Percentiles rank a stretch among this genome's conserved stretches.
Conservation (phyloP, 1,140 invertebrate species). For the Proctacanthus coquilletti region DNA sequence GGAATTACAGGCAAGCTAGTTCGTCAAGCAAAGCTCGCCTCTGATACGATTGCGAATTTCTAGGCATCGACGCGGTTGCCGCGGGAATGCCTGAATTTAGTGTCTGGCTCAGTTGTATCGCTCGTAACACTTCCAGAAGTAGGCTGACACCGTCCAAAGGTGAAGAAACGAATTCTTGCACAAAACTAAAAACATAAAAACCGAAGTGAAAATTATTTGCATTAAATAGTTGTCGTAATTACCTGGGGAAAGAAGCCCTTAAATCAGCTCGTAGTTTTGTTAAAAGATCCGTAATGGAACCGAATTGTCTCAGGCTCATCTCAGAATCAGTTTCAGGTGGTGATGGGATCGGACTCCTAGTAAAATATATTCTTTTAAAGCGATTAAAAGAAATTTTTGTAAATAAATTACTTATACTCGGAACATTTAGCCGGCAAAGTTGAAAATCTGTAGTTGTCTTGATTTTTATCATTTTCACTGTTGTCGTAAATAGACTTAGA, state of each 20-base stretch:
- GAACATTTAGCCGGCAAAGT: constrained; percentile 25
- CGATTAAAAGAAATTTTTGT: background rate
- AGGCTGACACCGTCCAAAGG: constrained; percentile 68
- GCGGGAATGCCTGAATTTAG: constrained; percentile 16
- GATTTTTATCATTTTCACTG: constrained; percentile 6
- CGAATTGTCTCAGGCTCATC: constrained; percentile 75
- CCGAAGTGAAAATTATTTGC: background rate
- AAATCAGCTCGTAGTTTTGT: constrained; percentile 74
- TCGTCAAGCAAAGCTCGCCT: constrained; percentile 68
- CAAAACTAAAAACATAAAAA: constrained; percentile 48
- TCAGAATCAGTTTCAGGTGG: constrained; percentile 45
- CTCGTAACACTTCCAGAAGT: constrained; percentile 66
- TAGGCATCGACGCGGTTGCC: constrained; percentile 32
- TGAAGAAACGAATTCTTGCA: constrained; percentile 73
- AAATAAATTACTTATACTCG: constrained; percentile 21
- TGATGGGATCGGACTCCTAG: constrained; percentile 34
- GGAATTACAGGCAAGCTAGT: constrained; percentile 58
- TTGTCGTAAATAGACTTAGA: constrained; percentile 24
- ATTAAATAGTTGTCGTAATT: constrained; percentile 12
- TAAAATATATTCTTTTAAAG: too few relatives aligned
- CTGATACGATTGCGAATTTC: constrained; percentile 38
- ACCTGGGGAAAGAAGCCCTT: constrained; percentile 75
- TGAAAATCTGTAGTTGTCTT: constrained; percentile 12
- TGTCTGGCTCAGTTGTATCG: constrained; percentile 58
- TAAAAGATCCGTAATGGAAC: constrained; percentile 71